Base-by-base conservation (phyloP, 2,888 invertebrate species). In the Balanococcus diminutus region DNA sequence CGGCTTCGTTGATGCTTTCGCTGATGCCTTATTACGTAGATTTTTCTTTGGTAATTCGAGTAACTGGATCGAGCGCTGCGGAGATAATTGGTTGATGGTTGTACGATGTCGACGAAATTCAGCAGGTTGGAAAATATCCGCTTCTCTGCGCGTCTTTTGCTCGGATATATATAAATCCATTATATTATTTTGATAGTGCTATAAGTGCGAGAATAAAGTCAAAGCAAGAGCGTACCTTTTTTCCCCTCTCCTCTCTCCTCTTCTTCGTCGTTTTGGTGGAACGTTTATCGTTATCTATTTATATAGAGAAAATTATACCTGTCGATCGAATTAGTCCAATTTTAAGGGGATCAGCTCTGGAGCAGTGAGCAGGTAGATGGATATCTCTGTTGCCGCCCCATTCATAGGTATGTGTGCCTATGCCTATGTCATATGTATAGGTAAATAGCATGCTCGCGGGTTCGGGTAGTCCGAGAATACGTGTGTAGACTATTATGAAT, bases 261-360 rank as follows among this genome's bases (percentile, higher is more conserved):
- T n/a, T n/a, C n/a, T n/a, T n/a, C n/a, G n/a, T n/a, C n/a, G n/a
- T 3, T 19, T n/a, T 19, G 56, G 14, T 46, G 5, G 14, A 67
- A 28, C 61, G 61, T 28, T 67, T 11, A 28, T 67, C 25, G 8
- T 67, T 11, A 28, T 67, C 25, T 28, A 8, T 67, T 67, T 67
- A 67, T 67, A 9, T 67, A 28, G 14, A 28, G 14, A 28, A 67
- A 67, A 67, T 67, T 67, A 67, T 67, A 67, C 56, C 61, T 67
- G 61, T 67, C 28, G 22, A 67, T 67, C 28, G 61, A 67, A 67
- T 67, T 67, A 67, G 61, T 9, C 61, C 61, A 28, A 67, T 67
- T 67, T 51, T 25, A 67, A 67, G 5, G 19, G 19, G 25, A 67
- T 67, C 25, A 28, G 28, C 19, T 5, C 4, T 9, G 28, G 28